These are phyloP conservation scores for Ursus arctos DNA, from an alignment of 2,113 vertebrate species.

Conservation along the genomic window DNA sequence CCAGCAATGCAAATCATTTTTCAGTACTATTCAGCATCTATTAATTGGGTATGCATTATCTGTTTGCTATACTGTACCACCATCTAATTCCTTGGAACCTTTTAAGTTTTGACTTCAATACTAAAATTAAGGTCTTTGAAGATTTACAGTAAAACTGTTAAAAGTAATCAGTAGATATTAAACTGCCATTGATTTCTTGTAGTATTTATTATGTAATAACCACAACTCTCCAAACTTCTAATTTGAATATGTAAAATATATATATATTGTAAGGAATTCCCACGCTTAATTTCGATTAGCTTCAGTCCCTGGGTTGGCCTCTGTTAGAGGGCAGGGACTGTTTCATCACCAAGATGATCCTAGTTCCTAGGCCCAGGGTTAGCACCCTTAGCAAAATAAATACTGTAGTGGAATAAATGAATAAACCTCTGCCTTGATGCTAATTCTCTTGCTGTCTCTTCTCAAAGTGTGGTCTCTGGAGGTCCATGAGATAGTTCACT, in stretches of 20 bases:
- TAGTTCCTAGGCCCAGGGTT: not conserved
- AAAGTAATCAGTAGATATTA: constrained; percentile 40
- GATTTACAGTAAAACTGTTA: not conserved
- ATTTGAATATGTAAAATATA: constrained; percentile 12
- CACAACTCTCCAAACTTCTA: not conserved
- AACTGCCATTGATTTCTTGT: not conserved
- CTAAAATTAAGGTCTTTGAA: not conserved
- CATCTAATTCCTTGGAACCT: not conserved
- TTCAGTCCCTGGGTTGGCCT: not conserved
- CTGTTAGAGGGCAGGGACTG: not conserved
- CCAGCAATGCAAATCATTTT: not conserved
- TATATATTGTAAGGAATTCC: not conserved
- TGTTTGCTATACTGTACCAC: not conserved
- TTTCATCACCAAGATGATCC: not conserved
- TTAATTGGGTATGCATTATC: not conserved
- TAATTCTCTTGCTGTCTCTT: not conserved
- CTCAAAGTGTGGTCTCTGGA: not conserved
- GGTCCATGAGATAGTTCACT: not conserved
- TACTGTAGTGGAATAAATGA: not conserved
- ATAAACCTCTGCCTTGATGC: not conserved
- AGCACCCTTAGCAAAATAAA: not conserved
- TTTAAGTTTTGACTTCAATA: constrained; percentile 49
- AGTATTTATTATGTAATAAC: not conserved
- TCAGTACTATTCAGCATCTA: not conserved
- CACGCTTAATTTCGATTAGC: constrained; percentile 45